A percentile compares a stretch with the other conserved stretches of the same genome.
phyloP scores from a whole-genome alignment of 1,140 invertebrate genomes.

The Drosophila arizonae region DNA sequence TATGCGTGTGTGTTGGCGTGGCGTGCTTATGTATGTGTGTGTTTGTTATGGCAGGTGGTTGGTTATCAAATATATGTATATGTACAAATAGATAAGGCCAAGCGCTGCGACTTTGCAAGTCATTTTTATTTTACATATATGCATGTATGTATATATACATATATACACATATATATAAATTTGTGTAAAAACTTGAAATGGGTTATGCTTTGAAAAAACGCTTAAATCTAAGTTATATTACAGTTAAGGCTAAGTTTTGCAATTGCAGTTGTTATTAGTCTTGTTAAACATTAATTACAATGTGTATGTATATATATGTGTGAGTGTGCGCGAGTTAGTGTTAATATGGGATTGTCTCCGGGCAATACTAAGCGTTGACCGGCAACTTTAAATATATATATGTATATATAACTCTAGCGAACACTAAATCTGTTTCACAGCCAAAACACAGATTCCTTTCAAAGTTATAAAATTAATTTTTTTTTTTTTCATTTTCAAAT shows the following conservation, averaged over 20 bases:
- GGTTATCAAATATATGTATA: conserved; percentile 1
- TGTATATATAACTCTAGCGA: conserved; percentile 50
- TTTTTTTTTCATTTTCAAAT: conserved; percentile 13
- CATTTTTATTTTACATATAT: conserved; percentile 60
- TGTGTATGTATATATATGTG: conserved; percentile 9
- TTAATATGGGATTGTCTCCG: conserved; percentile 10
- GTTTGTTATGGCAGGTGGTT: background rate
- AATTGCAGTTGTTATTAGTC: conserved; percentile 55
- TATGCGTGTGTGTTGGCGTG: background rate
- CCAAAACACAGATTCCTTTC: conserved; percentile 80
- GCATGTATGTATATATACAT: conserved; percentile 36
- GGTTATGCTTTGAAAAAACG: conserved; percentile 54
- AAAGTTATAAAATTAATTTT: conserved; percentile 43
- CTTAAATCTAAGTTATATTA: conserved; percentile 58
- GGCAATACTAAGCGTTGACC: conserved; percentile 13
- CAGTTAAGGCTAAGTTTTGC: conserved; percentile 44
- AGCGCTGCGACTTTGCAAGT: conserved; percentile 57
- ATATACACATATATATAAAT: conserved; percentile 29
- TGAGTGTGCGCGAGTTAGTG: conserved; percentile 23
- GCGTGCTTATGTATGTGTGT: conserved; percentile 7
- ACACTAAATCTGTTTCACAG: conserved; percentile 82
- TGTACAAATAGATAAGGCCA: conserved; percentile 55
- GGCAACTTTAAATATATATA: conserved; percentile 15
- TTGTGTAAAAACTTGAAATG: conserved; percentile 33
- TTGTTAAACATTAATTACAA: conserved; percentile 63